These are phyloP conservation scores for Apostichopus japonicus DNA, from an alignment of 35 echinoderm and acorn worm genomes.

Conservation along the genomic window DNA sequence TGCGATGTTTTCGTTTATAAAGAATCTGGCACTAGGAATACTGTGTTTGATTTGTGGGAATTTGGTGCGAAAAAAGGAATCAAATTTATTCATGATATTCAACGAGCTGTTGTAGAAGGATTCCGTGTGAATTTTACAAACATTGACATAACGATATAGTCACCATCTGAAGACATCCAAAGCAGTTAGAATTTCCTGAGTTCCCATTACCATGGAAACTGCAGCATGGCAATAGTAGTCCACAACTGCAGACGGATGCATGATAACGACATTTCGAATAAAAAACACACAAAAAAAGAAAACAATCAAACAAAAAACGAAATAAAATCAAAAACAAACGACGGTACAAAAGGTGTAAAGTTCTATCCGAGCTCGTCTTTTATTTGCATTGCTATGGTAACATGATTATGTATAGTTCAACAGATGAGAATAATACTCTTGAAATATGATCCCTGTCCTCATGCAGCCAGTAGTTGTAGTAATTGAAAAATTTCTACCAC, in stretches of 20 bases:
- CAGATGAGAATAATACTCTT: not conserved
- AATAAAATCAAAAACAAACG: not conserved
- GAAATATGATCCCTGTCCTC: conserved; percentile 6
- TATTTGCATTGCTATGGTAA: conserved; percentile 14
- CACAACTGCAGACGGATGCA: not conserved
- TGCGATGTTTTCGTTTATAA: no score
- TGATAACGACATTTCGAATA: not conserved
- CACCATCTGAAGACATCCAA: no score
- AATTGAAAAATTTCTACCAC: conserved; percentile 42
- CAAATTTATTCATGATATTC: no score
- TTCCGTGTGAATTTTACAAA: no score
- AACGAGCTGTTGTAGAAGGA: no score
- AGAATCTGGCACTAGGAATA: no score
- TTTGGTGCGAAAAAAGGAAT: no score
- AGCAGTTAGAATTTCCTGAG: no score
- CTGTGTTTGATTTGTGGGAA: no score
- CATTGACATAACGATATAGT: no score
- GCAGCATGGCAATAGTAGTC: no score
- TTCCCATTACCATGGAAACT: no score
- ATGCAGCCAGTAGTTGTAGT: not conserved
- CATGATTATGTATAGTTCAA: conserved; percentile 5
- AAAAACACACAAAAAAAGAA: not conserved
- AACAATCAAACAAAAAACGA: not conserved
- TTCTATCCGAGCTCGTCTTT: not conserved
- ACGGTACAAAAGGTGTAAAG: not conserved